Evolutionary conservation across 2,797 vertebrate species (phyloP).

Genomic region (Halcyon smyrnensis): DNA sequence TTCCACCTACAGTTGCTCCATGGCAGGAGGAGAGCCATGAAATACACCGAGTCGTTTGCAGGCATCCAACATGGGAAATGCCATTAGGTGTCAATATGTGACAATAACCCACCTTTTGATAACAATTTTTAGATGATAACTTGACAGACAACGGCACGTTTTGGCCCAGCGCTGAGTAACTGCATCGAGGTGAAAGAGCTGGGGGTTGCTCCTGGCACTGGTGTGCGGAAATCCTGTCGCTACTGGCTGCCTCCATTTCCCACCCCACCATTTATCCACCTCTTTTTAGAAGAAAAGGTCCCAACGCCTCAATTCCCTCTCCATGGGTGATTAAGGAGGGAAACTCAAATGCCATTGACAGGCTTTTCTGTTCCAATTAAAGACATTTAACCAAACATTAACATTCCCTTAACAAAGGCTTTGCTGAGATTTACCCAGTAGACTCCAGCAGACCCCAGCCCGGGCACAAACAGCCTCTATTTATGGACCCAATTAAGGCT

Average conservation of each 20-base stretch:
- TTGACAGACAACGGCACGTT: not conserved
- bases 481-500: not conserved
- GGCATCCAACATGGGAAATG: not conserved
- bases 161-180: not conserved
- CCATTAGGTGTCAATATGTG: not conserved
- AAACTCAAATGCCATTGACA: not conserved
- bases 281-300: not conserved
- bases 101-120: not conserved
- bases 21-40: not conserved
- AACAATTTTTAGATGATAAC: not conserved
- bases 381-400: not conserved
- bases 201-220: not conserved
- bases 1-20: not conserved
- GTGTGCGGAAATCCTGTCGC: not conserved
- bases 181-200: not conserved
- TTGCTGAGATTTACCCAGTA: not conserved
- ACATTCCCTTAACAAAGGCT: not conserved
- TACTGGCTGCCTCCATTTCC: not conserved
- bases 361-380: not conserved
- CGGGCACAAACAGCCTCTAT: not conserved
- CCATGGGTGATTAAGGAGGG: not conserved
- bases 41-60: not conserved
- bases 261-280: not conserved
- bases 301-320: not conserved
- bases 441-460: rapidly evolving